Base-by-base conservation (phyloP, 2,888 invertebrate genomes). In the Pseudolycoriella hygida region DNA sequence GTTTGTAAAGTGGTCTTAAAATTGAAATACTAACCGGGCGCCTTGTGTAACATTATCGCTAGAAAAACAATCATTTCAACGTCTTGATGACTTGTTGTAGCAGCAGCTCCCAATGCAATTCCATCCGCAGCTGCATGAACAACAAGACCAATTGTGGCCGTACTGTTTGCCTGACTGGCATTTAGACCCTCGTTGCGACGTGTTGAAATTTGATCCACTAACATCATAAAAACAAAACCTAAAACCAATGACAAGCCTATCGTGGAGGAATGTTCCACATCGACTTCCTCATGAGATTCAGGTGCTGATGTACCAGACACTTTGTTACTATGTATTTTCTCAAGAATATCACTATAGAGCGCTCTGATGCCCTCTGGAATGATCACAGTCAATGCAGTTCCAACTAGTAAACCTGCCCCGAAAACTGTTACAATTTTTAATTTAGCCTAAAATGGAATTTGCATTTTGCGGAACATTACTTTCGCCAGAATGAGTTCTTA, bases 121-220 rank as follows among this genome's bases (percentile, higher is more conserved):
- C 97, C 97, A 67, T 98, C 97, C 46, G 96, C 96, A 53, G 97
- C 97, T 1, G 98, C 96, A 61, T 98, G 98, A 0, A 99, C 97
- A 0, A 98, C 93, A 3, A 98, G 68, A 0, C 98, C 98, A 2
- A 98, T 70, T 0, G 98, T 99, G 1, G 97, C 94, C 0, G 96
- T 96, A 38, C 92, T 76, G 54, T 84, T 85, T 53, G 76, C 75
- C 54, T 83, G 81, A 0, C 70, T 64, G 0, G 74, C 73, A 48
- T 71, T 73, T 6, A 67, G 67, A 44, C 76, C 70, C 53, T 79
- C 77, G 46, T 67, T 71, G 48, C 66, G 69, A 4, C 68, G 57
- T 1, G 74, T 66, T 0, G 74, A 74, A 54, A 76, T 58, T 60
- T 98, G 94, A 64, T 98, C 98, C 1, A 98, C 83, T 11, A 98